phyloP scores from a whole-genome alignment of 2,888 invertebrate species.

The Megastigmus dorsalis region DNA sequence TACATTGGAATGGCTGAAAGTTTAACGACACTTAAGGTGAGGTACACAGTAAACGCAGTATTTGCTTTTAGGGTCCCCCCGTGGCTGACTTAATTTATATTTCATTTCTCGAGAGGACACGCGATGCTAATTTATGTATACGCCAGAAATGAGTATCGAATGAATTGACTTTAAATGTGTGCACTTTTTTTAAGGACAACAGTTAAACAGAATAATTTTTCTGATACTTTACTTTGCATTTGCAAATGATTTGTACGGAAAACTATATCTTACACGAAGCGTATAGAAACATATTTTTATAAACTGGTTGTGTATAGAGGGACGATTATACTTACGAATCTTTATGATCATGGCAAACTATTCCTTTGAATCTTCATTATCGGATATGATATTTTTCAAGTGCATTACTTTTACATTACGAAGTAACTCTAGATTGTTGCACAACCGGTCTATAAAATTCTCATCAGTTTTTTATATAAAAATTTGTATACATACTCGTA shows the following conservation, averaged over 20 bases:
- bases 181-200: background rate
- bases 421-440: no score
- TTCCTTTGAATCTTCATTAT: no score
- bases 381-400: no score
- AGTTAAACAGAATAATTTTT: slow-evolving; percentile 11
- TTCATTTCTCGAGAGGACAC: background rate
- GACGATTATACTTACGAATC: no score
- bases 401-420: no score
- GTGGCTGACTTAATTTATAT: background rate
- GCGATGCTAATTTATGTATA: background rate
- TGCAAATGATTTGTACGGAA: slow-evolving; percentile 5
- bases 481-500: slow-evolving; percentile 20
- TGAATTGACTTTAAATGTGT: background rate
- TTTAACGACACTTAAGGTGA: background rate
- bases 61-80: background rate
- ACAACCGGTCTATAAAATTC: background rate
- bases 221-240: background rate
- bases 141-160: background rate
- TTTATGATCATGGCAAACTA: no score
- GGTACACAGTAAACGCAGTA: background rate
- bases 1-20: background rate
- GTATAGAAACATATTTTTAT: background rate
- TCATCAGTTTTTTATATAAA: slow-evolving; percentile 19
- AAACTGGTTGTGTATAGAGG: background rate
- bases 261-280: background rate